Percentiles rank a stretch among this genome's conserved stretches.
phyloP scores from a whole-genome alignment of 2,797 vertebrate species.

The Liasis olivaceus region DNA sequence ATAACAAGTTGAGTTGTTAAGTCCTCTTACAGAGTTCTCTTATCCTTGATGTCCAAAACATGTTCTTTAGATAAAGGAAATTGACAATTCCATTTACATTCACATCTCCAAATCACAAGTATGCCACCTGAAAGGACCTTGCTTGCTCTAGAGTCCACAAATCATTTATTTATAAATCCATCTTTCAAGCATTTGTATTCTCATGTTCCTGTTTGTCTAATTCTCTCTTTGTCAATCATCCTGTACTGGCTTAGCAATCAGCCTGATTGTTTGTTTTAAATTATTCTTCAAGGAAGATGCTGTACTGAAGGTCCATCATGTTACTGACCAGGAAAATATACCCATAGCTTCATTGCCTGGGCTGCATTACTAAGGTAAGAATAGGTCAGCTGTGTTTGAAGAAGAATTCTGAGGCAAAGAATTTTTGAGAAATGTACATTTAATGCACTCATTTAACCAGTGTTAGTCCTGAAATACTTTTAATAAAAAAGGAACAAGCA shows the following conservation, averaged over 20 bases:
- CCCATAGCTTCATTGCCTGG: constrained; percentile 6
- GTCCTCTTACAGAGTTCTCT: constrained; percentile 29
- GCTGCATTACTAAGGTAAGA: background rate
- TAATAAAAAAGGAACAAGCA: background rate
- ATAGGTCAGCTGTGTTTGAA: constrained; percentile 13
- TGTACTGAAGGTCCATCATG: background rate
- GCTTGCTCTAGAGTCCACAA: background rate
- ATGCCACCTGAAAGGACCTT: constrained; percentile 40
- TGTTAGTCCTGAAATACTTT: background rate
- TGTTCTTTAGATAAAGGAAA: constrained; percentile 30
- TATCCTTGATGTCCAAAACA: constrained; percentile 45
- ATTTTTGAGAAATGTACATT: background rate
- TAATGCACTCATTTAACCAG: background rate
- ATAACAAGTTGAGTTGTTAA: constrained; percentile 37
- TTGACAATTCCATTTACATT: constrained; percentile 52
- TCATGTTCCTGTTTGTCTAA: constrained; percentile 21
- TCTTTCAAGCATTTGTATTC: constrained; percentile 25
- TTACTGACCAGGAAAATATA: constrained; percentile 35
- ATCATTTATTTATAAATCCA: constrained; percentile 34
- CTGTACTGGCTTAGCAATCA: constrained; percentile 24
- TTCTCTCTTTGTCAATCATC: constrained; percentile 31
- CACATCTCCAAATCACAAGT: constrained; percentile 46
- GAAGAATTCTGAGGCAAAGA: background rate
- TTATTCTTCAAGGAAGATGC: constrained; percentile 20
- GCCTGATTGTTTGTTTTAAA: constrained; percentile 29